Evolutionary conservation across 2,888 invertebrate species (phyloP).

Genomic region (Pherbina coryleti): DNA sequence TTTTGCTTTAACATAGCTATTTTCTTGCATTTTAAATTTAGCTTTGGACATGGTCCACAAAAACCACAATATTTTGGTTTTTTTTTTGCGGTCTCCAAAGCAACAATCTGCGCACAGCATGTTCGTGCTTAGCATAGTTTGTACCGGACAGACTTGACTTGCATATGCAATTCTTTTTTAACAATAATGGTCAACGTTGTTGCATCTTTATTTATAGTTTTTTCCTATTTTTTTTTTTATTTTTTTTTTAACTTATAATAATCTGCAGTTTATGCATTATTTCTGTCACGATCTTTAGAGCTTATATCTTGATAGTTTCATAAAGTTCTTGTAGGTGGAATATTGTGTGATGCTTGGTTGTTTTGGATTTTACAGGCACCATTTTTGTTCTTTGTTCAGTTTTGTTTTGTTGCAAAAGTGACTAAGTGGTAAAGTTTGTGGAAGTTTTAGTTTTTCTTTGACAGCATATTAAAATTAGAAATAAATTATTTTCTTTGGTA

Average conservation of each 20-base stretch:
- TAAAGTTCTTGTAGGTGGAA: not conserved
- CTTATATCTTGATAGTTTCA: slow-evolving; percentile 60
- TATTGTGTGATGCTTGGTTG: not conserved
- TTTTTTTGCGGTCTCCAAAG: not conserved
- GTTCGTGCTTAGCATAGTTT: not conserved
- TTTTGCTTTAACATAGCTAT: slow-evolving; percentile 54
- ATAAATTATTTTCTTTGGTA: no score
- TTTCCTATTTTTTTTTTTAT: not conserved
- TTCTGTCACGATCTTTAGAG: slow-evolving; percentile 63
- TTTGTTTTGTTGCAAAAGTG: not conserved
- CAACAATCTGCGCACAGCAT: not conserved
- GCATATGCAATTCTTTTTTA: slow-evolving; percentile 23
- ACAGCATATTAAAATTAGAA: no score
- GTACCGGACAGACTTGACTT: not conserved
- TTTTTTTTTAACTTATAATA: not conserved
- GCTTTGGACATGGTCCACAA: not conserved
- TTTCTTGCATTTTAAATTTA: slow-evolving; percentile 52
- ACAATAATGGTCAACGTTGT: slow-evolving; percentile 24
- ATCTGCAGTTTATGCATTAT: slow-evolving; percentile 55
- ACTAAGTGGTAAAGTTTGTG: not conserved
- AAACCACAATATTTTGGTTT: not conserved
- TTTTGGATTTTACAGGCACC: not conserved
- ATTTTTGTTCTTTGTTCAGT: not conserved
- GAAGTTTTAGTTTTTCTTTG: no score
- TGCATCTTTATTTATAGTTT: not conserved